Conservation (phyloP, 2,797 vertebrate species). For the Euthynnus affinis region DNA sequence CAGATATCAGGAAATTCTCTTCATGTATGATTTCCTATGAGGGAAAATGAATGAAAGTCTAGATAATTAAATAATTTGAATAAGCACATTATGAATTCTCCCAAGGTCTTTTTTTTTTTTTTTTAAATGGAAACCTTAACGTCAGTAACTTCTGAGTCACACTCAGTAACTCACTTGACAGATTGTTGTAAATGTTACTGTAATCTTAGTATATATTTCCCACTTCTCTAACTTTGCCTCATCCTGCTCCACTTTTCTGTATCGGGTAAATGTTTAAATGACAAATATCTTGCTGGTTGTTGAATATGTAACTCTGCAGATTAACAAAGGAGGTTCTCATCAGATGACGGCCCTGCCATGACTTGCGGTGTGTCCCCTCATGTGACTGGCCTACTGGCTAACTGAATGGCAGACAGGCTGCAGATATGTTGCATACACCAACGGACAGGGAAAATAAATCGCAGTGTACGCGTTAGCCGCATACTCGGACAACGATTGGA, state of each 20-base stretch:
- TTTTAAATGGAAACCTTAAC: not conserved
- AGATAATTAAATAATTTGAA: not conserved
- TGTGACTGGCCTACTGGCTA: constrained; percentile 5
- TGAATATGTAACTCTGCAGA: constrained; percentile 9
- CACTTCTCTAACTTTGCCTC: not conserved
- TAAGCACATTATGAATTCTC: not conserved
- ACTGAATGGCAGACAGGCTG: not conserved
- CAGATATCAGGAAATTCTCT: not conserved
- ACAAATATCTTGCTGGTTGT: not conserved
- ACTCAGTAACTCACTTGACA: not conserved
- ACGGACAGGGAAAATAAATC: constrained; percentile 9
- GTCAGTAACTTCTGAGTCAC: not conserved
- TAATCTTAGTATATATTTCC: not conserved
- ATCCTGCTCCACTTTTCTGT: not conserved
- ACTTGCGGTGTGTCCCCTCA: not conserved
- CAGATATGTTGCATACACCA: not conserved
- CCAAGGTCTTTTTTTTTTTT: not conserved
- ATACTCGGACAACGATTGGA: constrained; percentile 5
- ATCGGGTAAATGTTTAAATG: constrained; percentile 17
- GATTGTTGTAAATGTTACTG: not conserved
- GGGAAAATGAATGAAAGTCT: not conserved
- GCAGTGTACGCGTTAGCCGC: not conserved
- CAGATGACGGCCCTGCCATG: constrained; percentile 14
- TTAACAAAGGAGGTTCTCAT: not conserved
- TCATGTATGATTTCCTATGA: not conserved